These are phyloP conservation scores for Entosphenus tridentatus DNA, from an alignment of 2,113 vertebrate genomes.

Conservation along the genomic window DNA sequence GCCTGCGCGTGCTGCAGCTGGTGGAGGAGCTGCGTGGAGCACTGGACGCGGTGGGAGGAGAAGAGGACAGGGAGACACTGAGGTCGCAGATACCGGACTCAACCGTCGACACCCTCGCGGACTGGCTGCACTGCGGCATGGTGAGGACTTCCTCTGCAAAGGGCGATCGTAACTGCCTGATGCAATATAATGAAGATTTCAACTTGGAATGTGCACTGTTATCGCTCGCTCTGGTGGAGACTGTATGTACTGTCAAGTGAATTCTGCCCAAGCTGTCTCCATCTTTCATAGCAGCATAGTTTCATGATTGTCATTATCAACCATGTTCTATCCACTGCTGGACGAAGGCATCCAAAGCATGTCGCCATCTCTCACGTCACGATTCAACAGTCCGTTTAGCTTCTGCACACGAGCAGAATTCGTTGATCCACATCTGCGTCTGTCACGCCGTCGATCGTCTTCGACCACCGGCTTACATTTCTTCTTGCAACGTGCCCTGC, in stretches of 20 bases:
- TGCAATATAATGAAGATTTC: not conserved
- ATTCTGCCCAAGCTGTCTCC: not conserved
- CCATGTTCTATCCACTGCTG: too few species aligned
- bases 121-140: conserved; percentile 75
- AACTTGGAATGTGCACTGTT: conserved; percentile 7
- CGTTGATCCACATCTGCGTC: too few species aligned
- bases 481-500: too few species aligned
- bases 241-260: not conserved
- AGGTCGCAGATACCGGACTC: conserved; percentile 70
- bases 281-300: not conserved
- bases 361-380: too few species aligned
- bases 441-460: too few species aligned
- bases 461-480: too few species aligned
- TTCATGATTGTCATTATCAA: not conserved
- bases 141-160: conserved; percentile 18
- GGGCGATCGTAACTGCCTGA: not conserved
- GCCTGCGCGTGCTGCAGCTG: conserved; percentile 52
- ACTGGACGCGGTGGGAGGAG: conserved; percentile 73
- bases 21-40: conserved; percentile 60
- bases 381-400: too few species aligned
- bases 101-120: conserved; percentile 41
- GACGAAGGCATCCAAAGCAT: too few species aligned
- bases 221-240: not conserved
- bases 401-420: too few species aligned
- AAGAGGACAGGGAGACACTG: conserved; percentile 57